Percentiles rank a stretch among this genome's conserved stretches.
Evolutionary conservation across 1,140 invertebrate genomes (phyloP).

Genomic region (Euura lappo): DNA sequence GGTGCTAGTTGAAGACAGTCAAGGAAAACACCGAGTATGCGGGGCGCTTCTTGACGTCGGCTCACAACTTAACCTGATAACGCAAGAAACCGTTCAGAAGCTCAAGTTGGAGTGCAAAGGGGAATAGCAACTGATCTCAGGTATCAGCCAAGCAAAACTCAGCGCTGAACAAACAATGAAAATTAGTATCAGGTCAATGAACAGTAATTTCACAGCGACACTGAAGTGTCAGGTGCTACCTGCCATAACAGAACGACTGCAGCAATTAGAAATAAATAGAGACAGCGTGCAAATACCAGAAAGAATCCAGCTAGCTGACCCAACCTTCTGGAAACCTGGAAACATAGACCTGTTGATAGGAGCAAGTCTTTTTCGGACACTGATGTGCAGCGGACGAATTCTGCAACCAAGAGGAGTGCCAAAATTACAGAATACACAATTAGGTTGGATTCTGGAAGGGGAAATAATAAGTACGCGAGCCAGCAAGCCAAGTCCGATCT

Average conservation of each 20-base stretch:
- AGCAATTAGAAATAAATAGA: background rate
- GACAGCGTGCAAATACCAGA: background rate
- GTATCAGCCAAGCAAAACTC: background rate
- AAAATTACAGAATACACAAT: constrained; percentile 19
- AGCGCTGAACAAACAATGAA: background rate
- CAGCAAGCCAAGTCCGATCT: background rate
- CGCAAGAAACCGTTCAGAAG: too few species aligned
- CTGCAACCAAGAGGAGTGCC: background rate
- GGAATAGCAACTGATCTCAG: background rate
- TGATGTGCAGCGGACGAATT: constrained; percentile 12
- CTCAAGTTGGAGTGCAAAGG: background rate
- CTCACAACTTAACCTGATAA: too few species aligned
- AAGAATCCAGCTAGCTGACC: background rate
- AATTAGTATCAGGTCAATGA: background rate
- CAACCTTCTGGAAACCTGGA: background rate
- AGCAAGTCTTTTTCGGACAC: constrained; percentile 16
- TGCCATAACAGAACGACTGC: background rate
- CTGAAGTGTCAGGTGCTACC: background rate
- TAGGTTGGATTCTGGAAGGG: constrained; percentile 21
- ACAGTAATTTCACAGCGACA: background rate
- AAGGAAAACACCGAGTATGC: too few species aligned
- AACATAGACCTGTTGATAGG: constrained; percentile 7
- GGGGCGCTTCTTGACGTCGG: too few species aligned
- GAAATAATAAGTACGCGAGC: background rate
- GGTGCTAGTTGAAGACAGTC: too few species aligned